Evolutionary conservation across 2,888 invertebrate species (phyloP).

Genomic region (Polydrusus cervinus): DNA sequence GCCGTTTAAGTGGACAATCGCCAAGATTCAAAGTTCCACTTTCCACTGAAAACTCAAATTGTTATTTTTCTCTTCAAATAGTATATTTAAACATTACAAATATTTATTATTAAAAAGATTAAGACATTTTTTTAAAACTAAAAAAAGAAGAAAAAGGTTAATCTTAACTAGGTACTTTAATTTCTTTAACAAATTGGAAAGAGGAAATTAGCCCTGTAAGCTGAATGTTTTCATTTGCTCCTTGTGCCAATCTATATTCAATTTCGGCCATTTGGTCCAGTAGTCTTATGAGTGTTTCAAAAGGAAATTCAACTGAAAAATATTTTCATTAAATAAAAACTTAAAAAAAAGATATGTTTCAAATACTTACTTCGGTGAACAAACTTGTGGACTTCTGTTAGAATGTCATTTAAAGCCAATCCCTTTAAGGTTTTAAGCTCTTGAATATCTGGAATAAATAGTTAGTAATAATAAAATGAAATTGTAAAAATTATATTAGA

Average conservation of each 20-base stretch:
- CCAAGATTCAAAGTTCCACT: too few species aligned
- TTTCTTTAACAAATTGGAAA: constrained; percentile 84
- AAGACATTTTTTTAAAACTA: too few species aligned
- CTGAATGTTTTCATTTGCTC: constrained; percentile 93
- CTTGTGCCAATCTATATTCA: constrained; percentile 88
- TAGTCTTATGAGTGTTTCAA: constrained; percentile 83
- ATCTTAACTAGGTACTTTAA: neutral
- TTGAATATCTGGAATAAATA: constrained; percentile 78
- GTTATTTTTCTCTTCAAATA: too few species aligned
- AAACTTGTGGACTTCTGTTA: constrained; percentile 90
- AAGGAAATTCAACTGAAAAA: constrained; percentile 89
- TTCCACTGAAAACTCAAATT: too few species aligned
- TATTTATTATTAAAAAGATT: too few species aligned
- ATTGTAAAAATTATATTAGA: too few species aligned
- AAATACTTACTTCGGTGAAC: constrained; percentile 88
- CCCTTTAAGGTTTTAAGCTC: constrained; percentile 92
- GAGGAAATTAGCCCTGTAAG: constrained; percentile 91
- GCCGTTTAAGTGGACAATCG: too few species aligned
- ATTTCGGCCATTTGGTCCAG: constrained; percentile 92
- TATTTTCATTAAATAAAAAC: neutral
- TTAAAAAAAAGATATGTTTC: constrained; percentile 10
- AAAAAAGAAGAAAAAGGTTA: too few species aligned
- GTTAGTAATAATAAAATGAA: too few species aligned
- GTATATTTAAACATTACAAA: too few species aligned
- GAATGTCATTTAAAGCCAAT: constrained; percentile 92